Percentiles rank a stretch among this genome's conserved stretches.
Conservation (phyloP, 2,888 invertebrate species). For the Sarcophaga carnaria region DNA sequence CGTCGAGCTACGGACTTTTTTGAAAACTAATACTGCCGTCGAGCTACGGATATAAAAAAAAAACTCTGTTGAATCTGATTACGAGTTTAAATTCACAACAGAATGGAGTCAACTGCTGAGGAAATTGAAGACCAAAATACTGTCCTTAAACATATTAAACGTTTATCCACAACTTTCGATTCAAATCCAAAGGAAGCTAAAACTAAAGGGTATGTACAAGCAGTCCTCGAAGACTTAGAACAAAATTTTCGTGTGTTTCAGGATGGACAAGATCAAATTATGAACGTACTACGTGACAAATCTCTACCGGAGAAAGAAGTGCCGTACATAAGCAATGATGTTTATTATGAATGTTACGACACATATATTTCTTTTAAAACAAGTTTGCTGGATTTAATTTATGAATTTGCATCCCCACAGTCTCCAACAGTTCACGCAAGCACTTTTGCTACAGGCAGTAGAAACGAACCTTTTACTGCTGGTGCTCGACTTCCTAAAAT, state of each 20-base stretch:
- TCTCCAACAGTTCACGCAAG: slow-evolving; percentile 24
- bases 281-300: neutral
- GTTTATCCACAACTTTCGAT: slow-evolving; percentile 4
- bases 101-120: slow-evolving; percentile 3
- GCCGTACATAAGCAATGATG: slow-evolving; percentile 20
- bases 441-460: slow-evolving; percentile 26
- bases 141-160: slow-evolving; percentile 30
- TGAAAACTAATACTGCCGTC: neutral
- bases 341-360: slow-evolving; percentile 46
- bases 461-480: slow-evolving; percentile 34
- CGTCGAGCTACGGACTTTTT: too few species aligned
- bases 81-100: neutral
- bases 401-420: slow-evolving; percentile 30
- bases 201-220: slow-evolving; percentile 31
- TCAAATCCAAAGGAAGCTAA: neutral
- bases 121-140: slow-evolving; percentile 16
- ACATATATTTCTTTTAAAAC: slow-evolving; percentile 39
- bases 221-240: slow-evolving; percentile 51
- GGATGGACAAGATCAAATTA: slow-evolving; percentile 30
- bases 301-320: slow-evolving; percentile 38
- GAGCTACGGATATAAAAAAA: neutral
- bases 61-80: neutral
- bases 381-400: slow-evolving; percentile 36
- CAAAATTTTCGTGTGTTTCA: slow-evolving; percentile 36
- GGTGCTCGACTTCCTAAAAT: slow-evolving; percentile 44